These are phyloP conservation scores for Ceratitis capitata DNA, from an alignment of 1,140 invertebrate genomes.

Conservation along the genomic window DNA sequence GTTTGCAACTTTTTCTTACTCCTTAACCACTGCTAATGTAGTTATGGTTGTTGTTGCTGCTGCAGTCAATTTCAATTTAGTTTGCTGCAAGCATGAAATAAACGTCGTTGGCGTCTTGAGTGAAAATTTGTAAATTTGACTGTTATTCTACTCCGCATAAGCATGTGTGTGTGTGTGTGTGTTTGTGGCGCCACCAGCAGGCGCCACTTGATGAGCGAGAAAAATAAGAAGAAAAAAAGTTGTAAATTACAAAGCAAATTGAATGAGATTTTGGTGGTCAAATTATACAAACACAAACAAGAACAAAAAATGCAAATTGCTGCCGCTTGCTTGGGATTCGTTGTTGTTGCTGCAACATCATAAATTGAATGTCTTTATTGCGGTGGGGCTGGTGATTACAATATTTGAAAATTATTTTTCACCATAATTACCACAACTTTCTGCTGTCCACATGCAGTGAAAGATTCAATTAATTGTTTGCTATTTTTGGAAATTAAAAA, in stretches of 20 bases:
- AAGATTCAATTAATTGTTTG: no score
- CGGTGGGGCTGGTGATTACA: not conserved
- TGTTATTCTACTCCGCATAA: constrained; percentile 35
- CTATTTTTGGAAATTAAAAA: not conserved
- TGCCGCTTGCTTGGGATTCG: no score
- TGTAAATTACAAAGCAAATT: not conserved
- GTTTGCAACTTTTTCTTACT: not conserved
- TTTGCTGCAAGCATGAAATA: constrained; percentile 11
- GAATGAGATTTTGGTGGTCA: constrained; percentile 29
- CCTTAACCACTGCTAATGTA: not conserved
- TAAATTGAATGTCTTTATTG: constrained; percentile 8
- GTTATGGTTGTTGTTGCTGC: not conserved
- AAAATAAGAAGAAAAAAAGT: not conserved
- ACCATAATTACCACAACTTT: not conserved
- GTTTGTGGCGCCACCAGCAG: constrained; percentile 2
- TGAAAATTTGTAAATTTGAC: constrained; percentile 33
- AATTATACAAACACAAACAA: not conserved
- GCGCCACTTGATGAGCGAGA: constrained; percentile 52
- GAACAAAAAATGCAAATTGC: not conserved
- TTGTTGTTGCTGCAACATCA: not conserved
- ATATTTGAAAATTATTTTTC: not conserved
- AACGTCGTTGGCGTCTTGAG: constrained; percentile 32
- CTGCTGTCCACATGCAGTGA: no score
- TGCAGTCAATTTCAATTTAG: constrained; percentile 18
- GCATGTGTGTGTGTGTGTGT: constrained; percentile 50